phyloP scores from a whole-genome alignment of 2,113 vertebrate species.

The Thunnus maccoyii region DNA sequence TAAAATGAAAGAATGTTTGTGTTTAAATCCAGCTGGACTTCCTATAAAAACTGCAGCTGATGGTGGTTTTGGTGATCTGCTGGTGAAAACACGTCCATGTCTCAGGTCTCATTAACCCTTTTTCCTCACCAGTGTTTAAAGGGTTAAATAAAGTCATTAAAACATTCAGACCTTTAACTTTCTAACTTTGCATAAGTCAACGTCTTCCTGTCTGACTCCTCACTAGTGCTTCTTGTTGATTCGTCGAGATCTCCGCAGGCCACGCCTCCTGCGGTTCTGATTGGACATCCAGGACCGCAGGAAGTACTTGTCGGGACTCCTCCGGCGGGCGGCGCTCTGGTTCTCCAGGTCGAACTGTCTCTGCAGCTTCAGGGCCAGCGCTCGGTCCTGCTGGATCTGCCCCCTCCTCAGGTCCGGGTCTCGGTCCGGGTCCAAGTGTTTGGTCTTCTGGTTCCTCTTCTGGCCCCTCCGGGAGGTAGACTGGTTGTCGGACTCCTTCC shows the following conservation, averaged over 20 bases:
- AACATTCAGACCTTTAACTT: too few relatives aligned
- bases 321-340: slow-evolving; percentile 79
- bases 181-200: too few relatives aligned
- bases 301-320: slow-evolving; percentile 88
- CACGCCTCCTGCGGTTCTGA: slow-evolving; percentile 71
- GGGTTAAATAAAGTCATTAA: too few relatives aligned
- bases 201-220: too few relatives aligned
- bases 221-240: slow-evolving; percentile 72
- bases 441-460: slow-evolving; percentile 93
- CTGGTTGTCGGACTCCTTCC: slow-evolving; percentile 67
- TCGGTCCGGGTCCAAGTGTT: slow-evolving; percentile 88
- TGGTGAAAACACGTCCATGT: too few relatives aligned
- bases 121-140: too few relatives aligned
- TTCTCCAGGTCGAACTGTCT: slow-evolving; percentile 89
- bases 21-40: too few relatives aligned
- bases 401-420: slow-evolving; percentile 71
- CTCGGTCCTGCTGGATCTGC: slow-evolving; percentile 87
- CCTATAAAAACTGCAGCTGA: too few relatives aligned
- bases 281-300: slow-evolving; percentile 90
- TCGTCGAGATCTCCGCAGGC: slow-evolving; percentile 80
- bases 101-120: too few relatives aligned
- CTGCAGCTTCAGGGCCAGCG: slow-evolving; percentile 90
- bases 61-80: too few relatives aligned
- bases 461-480: slow-evolving; percentile 85
- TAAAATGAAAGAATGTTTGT: too few relatives aligned